Evolutionary conservation across 1,140 invertebrate species (phyloP), one percentile per base, ranked within the genome.

Genomic region (Leguminivora glycinivorella): DNA sequence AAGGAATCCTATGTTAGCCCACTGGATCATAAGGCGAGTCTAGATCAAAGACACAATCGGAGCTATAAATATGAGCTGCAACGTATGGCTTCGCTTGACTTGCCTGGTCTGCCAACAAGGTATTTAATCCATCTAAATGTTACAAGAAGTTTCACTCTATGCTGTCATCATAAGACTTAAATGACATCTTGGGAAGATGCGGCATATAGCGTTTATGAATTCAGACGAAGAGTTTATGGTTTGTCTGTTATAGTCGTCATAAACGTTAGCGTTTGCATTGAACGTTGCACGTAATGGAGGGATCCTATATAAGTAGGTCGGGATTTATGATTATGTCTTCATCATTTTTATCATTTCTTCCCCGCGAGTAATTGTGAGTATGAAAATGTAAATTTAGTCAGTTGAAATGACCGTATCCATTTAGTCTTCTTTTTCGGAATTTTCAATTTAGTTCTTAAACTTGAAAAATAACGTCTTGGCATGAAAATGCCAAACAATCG

Each of bases 41-140:
- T 22, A 52, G 6, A 52, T 52, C 58, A 63, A 63, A 63, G 58
- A n/a, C 31, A 63, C 29, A 63, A 63, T 63, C 58, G n/a, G 14
- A 29, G 25, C 58, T 63, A 63, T 63, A 31, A 63, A 34, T 63
- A 63, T 29, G 25, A 29, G 4, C 2, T 22, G 47, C 25, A 29
- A 7, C 58, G 58, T 63, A 63, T 63, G 58, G 26, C 58, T 63
- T 63, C 58, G 25, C 17, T 63, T 31, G 26, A 29, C 56, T 29
- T 7, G 47, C 47, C 7, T 2, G 47, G 5, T 6, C n/a, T 22
- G 17, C 7, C 47, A 22, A 17, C n/a, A 52, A 22, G 47, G 17
- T 10, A 3, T 22, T 52, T 7, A 52, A 22, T 52, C 5, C 4
- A 52, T 19, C 4, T 2, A 52, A 52, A 52, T 52, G 22, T 19